These are phyloP conservation scores for Buceros bicornis DNA, from an alignment of 2,797 vertebrate species.

Conservation along the genomic window DNA sequence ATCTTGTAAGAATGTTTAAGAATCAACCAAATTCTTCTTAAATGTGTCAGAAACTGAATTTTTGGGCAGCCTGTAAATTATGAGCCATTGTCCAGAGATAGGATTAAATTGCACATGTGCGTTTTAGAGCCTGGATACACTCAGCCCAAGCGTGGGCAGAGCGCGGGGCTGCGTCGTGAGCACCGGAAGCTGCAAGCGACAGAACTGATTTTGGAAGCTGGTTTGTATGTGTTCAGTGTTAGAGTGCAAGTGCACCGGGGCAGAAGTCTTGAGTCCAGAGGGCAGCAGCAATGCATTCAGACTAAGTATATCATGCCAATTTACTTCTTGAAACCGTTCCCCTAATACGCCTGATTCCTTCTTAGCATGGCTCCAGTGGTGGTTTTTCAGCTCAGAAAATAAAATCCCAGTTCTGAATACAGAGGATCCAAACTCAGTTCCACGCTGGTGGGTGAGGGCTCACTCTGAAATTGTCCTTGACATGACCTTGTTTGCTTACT, in stretches of 20 bases:
- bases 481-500: rapidly evolving
- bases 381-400: neutral
- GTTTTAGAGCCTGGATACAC: neutral
- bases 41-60: neutral
- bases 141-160: neutral
- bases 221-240: rapidly evolving
- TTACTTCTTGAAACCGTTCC: neutral
- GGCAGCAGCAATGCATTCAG: neutral
- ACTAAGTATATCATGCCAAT: rapidly evolving
- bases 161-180: rapidly evolving
- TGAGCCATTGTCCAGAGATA: neutral
- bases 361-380: rapidly evolving
- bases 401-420: neutral
- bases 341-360: neutral
- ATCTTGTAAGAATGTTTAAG: neutral
- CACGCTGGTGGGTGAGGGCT: neutral
- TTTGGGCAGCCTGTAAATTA: neutral
- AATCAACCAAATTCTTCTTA: neutral
- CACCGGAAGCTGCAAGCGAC: neutral
- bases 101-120: rapidly evolving
- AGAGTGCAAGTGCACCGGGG: rapidly evolving
- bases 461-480: neutral
- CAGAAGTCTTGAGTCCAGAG: neutral
- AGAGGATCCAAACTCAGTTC: neutral
- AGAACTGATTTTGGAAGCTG: neutral